Conservation (phyloP, 1,140 invertebrate genomes). For the Drosophila guanche region DNA sequence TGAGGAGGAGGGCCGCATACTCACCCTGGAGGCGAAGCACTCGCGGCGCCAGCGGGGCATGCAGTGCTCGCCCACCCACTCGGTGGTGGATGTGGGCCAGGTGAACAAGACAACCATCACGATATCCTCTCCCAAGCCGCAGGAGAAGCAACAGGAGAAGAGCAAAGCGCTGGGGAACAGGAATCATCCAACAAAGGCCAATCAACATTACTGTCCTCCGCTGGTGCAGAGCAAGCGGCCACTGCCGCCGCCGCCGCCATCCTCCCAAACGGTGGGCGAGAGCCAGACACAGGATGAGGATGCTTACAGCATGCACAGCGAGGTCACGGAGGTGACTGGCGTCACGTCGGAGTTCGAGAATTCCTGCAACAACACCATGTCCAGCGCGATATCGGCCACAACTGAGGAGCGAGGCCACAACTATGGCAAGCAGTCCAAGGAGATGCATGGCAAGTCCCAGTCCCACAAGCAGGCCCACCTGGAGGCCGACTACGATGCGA, state of each 20-base stretch:
- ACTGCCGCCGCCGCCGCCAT: conserved; percentile 64
- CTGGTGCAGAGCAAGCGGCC: conserved; percentile 59
- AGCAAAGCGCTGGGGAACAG: conserved; percentile 2
- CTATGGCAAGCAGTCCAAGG: conserved; percentile 32
- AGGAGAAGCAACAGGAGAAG: conserved; percentile 34
- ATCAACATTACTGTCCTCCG: conserved; percentile 66
- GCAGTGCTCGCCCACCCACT: conserved; percentile 85
- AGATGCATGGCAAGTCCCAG: neutral
- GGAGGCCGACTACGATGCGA: conserved; percentile 62
- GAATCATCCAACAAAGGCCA: conserved; percentile 22
- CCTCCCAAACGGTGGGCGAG: conserved; percentile 1
- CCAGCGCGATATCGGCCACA: conserved; percentile 56
- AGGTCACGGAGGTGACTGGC: conserved; percentile 77
- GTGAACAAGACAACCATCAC: conserved; percentile 72
- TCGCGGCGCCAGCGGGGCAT: conserved; percentile 87
- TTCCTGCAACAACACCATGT: conserved; percentile 71
- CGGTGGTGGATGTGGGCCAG: conserved; percentile 58
- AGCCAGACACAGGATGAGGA: conserved; percentile 60
- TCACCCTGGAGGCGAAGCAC: conserved; percentile 88
- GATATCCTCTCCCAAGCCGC: conserved; percentile 61
- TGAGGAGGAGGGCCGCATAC: conserved; percentile 85
- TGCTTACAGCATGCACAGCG: conserved; percentile 73
- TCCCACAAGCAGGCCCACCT: no score
- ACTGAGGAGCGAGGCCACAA: conserved; percentile 40
- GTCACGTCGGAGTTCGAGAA: conserved; percentile 76